Evolutionary conservation across 23 tunicate species (phyloP), one percentile per base, ranked within the genome.

Genomic region (Ciona savignyi): DNA sequence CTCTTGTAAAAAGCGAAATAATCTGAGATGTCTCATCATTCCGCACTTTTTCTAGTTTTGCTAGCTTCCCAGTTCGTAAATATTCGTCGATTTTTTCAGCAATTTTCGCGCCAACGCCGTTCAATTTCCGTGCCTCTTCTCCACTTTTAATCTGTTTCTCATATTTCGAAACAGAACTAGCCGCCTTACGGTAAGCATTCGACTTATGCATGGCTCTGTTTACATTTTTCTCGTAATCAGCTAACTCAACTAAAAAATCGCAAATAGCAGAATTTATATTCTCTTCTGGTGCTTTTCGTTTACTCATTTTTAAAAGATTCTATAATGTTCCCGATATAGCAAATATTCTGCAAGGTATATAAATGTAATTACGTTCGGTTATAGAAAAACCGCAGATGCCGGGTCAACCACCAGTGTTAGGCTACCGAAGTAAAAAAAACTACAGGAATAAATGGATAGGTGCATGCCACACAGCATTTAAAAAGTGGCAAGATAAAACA

Each of bases 181-280:
- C 96, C 30, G 96, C 96, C 69, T 88, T 88, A 3, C 96, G 74
- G 66, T 88, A 88, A 22, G 96, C 96, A 82, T 82, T 88, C 22
- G 86, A 82, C 34, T 88, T 88, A 62, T 88, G 85, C n/a, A 88
- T 70, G 20, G 96, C 81, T 77, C 96, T 81, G 51, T 81, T 88
- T 33, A 88, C 96, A 82, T 88, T 88, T 33, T 81, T 88, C 67
- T 88, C 96, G 72, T 81, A 88, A 34, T 88, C 87, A 24, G 96
- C 72, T 28, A 88, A 74, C 34, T 88, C 96, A n/a, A 80, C 82
- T 62, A 88, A 73, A 77, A 88, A 88, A 26, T 88, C 96, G 35
- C 88, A 83, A 19, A 88, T 88, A 33, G 56, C 76, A 15, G 73
- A 60, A 63, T 88, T 88, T 27, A 63, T 29, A 66, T 88, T 88